phyloP scores from a whole-genome alignment of 2,797 vertebrate genomes.

The Xenops minutus region DNA sequence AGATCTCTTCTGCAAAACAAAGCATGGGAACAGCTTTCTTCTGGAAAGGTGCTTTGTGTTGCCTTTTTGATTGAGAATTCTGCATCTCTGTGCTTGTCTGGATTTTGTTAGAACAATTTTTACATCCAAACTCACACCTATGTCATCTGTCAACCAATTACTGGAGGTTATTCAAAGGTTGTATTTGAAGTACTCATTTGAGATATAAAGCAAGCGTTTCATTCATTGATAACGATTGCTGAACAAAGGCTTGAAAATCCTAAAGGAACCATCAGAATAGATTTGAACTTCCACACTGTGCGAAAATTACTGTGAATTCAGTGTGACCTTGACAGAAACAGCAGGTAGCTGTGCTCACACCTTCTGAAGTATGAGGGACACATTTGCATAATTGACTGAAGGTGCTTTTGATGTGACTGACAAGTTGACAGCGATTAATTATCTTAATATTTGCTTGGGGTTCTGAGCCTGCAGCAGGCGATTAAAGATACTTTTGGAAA shows the following conservation, averaged over 20 bases:
- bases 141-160: slow-evolving; percentile 35
- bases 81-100: not conserved
- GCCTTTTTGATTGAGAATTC: not conserved
- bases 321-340: slow-evolving; percentile 71
- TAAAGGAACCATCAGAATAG: slow-evolving; percentile 43
- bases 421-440: slow-evolving; percentile 76
- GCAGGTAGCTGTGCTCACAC: not conserved
- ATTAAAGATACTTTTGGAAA: slow-evolving; percentile 75
- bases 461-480: slow-evolving; percentile 40
- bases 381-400: slow-evolving; percentile 55
- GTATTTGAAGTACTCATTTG: slow-evolving; percentile 37
- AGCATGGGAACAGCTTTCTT: not conserved
- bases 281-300: slow-evolving; percentile 27
- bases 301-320: slow-evolving; percentile 32
- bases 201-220: slow-evolving; percentile 8
- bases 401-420: slow-evolving; percentile 66
- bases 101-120: slow-evolving; percentile 41
- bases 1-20: not conserved
- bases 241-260: slow-evolving; percentile 36
- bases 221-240: slow-evolving; percentile 31
- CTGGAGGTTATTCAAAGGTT: slow-evolving; percentile 66
- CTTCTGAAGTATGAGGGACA: slow-evolving; percentile 8
- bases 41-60: not conserved
- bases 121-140: slow-evolving; percentile 20
- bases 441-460: slow-evolving; percentile 77